These are phyloP conservation scores for Pseudomyrmex pallidus DNA, from an alignment of 1,140 invertebrate species.

Conservation along the genomic window DNA sequence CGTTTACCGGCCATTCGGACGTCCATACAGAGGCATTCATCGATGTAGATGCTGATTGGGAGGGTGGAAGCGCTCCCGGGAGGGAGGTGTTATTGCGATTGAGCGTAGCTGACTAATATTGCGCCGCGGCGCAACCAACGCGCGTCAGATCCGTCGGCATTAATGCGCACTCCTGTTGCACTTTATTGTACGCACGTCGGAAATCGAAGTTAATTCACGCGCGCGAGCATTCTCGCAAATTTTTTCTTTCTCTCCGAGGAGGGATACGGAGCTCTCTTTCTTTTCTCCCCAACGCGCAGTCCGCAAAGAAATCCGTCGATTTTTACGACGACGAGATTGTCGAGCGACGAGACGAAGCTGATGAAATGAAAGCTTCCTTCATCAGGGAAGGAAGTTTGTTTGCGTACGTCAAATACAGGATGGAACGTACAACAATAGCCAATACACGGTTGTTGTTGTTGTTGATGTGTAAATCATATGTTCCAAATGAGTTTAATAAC, in stretches of 20 bases:
- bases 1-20: conserved; percentile 26
- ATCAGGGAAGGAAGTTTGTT: too few species aligned
- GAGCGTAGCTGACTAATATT: conserved; percentile 48
- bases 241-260: not conserved
- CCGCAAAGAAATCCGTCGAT: not conserved
- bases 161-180: conserved; percentile 52
- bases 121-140: conserved; percentile 26
- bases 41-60: conserved; percentile 45
- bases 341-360: not conserved
- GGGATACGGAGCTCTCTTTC: not conserved
- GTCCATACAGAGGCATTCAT: conserved; percentile 43
- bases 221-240: conserved; percentile 24
- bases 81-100: conserved; percentile 40
- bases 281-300: not conserved
- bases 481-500: too few species aligned
- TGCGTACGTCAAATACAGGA: too few species aligned
- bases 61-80: not conserved
- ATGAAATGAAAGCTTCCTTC: too few species aligned
- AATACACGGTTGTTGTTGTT: too few species aligned
- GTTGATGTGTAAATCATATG: too few species aligned
- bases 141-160: conserved; percentile 35
- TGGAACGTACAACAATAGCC: too few species aligned
- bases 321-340: not conserved
- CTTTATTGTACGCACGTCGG: conserved; percentile 30
- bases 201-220: conserved; percentile 38